These are phyloP conservation scores for Maniola hyperantus DNA, from an alignment of 2,888 invertebrate genomes.

Conservation along the genomic window DNA sequence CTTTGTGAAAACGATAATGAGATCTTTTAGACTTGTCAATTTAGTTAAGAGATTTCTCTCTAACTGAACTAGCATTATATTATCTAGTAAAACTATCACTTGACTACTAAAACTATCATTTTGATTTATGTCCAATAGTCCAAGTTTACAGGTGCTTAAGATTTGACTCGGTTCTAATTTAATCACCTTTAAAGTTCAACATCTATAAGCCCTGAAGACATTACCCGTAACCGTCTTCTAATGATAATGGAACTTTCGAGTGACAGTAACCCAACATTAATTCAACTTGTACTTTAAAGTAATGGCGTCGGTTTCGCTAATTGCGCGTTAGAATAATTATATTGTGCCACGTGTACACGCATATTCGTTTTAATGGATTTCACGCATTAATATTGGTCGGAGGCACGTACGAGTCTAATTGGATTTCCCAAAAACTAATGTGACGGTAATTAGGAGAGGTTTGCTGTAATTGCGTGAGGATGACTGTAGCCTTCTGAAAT, in stretches of 20 bases:
- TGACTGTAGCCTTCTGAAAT: slow-evolving; percentile 10
- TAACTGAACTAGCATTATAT: no score
- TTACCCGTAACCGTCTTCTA: slow-evolving; percentile 59
- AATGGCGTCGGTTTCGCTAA: slow-evolving; percentile 81
- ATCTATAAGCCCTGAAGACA: slow-evolving; percentile 29
- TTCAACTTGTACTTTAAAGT: slow-evolving; percentile 76
- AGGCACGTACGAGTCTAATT: slow-evolving; percentile 56
- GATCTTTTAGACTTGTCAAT: no score
- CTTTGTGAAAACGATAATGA: no score
- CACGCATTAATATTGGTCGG: slow-evolving; percentile 58
- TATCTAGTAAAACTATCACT: slow-evolving; percentile 1
- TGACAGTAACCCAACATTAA: slow-evolving; percentile 79
- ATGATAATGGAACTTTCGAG: slow-evolving; percentile 81
- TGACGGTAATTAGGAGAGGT: slow-evolving; percentile 43
- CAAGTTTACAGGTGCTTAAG: slow-evolving; percentile 11
- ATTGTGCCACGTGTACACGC: slow-evolving; percentile 63
- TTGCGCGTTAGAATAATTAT: slow-evolving; percentile 79
- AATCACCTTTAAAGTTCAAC: slow-evolving; percentile 12
- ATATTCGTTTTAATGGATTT: slow-evolving; percentile 74
- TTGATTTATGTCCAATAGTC: background rate
- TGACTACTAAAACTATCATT: background rate
- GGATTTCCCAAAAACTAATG: slow-evolving; percentile 46
- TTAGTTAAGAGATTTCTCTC: no score
- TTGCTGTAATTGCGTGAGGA: slow-evolving; percentile 25
- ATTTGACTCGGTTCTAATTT: slow-evolving; percentile 14